phyloP scores from a whole-genome alignment of 53 echinoderm and acorn worm species.

The Patiria pectinifera region DNA sequence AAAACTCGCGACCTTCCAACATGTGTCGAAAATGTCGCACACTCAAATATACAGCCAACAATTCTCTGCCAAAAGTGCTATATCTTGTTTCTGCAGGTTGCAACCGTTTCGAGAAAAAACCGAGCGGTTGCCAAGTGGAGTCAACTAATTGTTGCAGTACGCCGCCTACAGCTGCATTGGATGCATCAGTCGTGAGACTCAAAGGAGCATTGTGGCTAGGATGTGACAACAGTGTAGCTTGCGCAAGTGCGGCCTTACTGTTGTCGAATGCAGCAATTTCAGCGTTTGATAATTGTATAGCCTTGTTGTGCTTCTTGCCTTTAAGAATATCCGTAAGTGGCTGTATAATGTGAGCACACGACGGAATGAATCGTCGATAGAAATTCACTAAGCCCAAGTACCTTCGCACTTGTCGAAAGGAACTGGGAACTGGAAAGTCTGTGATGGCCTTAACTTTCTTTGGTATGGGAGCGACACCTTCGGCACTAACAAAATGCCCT shows the following conservation, averaged over 20 bases:
- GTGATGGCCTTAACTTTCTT: background rate
- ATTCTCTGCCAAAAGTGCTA: no score
- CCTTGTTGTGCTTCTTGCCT: background rate
- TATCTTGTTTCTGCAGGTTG: no score
- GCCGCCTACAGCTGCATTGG: no score
- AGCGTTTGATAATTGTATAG: background rate
- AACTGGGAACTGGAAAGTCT: background rate
- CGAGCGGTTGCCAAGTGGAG: no score
- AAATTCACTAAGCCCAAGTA: background rate
- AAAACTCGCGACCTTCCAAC: no score
- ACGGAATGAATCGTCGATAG: background rate
- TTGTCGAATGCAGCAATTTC: background rate
- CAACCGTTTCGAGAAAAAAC: no score
- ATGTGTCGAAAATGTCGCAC: no score
- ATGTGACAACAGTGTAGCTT: no score
- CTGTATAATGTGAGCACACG: background rate
- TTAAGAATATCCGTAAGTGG: background rate
- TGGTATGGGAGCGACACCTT: background rate
- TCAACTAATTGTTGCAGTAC: no score
- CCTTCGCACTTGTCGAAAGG: background rate
- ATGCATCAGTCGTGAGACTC: background rate
- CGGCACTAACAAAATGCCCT: background rate
- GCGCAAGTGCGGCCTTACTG: background rate
- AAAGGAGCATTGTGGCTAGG: background rate
- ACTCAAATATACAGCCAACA: no score